Conservation (phyloP, 2,797 vertebrate species). For the Naso thynnoides region DNA sequence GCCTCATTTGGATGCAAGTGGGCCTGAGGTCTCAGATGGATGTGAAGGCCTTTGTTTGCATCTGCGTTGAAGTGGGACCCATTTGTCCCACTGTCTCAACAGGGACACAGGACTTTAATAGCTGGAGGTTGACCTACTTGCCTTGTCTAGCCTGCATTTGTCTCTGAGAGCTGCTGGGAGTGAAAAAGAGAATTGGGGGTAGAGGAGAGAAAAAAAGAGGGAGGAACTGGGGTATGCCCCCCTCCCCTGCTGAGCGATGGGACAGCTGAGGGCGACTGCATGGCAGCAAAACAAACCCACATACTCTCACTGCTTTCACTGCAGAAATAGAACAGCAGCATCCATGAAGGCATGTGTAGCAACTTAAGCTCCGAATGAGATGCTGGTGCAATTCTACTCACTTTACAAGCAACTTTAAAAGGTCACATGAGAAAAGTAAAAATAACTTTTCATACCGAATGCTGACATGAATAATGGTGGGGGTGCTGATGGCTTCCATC, state of each 20-base stretch:
- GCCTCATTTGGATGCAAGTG: slow-evolving; percentile 72
- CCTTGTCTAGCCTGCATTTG: slow-evolving; percentile 48
- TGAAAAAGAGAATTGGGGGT: slow-evolving; percentile 48
- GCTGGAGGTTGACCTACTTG: slow-evolving; percentile 74
- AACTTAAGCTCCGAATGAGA: slow-evolving; percentile 41
- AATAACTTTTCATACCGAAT: background rate
- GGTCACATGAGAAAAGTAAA: background rate
- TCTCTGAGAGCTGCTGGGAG: slow-evolving; percentile 53
- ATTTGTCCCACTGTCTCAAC: slow-evolving; percentile 68
- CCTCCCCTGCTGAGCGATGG: slow-evolving; percentile 64
- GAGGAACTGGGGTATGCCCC: slow-evolving; percentile 43
- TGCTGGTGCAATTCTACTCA: slow-evolving; percentile 23
- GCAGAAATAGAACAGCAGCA: slow-evolving; percentile 72
- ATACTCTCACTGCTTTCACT: slow-evolving; percentile 49
- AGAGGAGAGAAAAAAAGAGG: slow-evolving; percentile 11
- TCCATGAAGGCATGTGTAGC: slow-evolving; percentile 50
- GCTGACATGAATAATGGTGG: background rate
- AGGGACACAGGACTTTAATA: slow-evolving; percentile 53
- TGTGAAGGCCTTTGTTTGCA: slow-evolving; percentile 67
- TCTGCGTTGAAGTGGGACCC: slow-evolving; percentile 52
- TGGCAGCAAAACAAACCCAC: slow-evolving; percentile 58
- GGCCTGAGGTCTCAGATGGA: slow-evolving; percentile 57
- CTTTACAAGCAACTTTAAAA: background rate
- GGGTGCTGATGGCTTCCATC: background rate
- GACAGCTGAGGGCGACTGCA: slow-evolving; percentile 72